A percentile compares a stretch with the other conserved stretches of the same genome.
These are phyloP conservation scores for Fistularia commersonii DNA, from an alignment of 2,797 vertebrate species.

Conservation along the genomic window DNA sequence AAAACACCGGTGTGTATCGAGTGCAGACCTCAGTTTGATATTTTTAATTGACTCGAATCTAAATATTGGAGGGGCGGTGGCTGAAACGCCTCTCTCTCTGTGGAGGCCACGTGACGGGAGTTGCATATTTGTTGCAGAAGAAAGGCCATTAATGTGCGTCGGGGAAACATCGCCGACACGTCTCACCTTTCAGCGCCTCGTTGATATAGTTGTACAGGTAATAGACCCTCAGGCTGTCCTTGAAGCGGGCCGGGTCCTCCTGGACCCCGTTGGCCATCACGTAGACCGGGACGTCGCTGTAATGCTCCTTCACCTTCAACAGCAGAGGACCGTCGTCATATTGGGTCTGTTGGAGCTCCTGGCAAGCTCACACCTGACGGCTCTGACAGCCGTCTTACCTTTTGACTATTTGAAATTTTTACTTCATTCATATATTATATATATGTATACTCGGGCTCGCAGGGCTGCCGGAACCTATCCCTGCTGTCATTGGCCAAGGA, in stretches of 20 bases:
- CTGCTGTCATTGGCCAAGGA: too few relatives aligned
- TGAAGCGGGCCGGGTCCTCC: conserved; percentile 77
- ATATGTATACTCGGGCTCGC: too few relatives aligned
- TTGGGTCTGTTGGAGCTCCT: too few relatives aligned
- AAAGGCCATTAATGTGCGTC: too few relatives aligned
- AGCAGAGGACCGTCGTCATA: background rate
- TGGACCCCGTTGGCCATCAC: conserved; percentile 89
- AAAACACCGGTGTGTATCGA: background rate
- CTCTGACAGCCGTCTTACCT: too few relatives aligned
- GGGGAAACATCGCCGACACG: too few relatives aligned
- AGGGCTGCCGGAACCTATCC: too few relatives aligned
- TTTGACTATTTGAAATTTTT: too few relatives aligned
- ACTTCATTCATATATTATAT: too few relatives aligned
- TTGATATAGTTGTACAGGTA: conserved; percentile 93
- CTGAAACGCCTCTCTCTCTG: conserved; percentile 38
- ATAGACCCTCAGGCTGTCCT: conserved; percentile 86
- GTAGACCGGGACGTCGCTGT: conserved; percentile 83
- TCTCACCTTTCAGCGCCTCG: conserved; percentile 94
- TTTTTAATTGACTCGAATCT: conserved; percentile 2
- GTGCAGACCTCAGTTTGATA: too few relatives aligned
- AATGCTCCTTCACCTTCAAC: conserved; percentile 70
- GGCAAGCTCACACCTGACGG: too few relatives aligned
- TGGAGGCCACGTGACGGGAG: background rate
- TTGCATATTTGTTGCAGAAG: background rate
- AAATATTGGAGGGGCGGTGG: conserved; percentile 40